These are phyloP conservation scores for Zaprionus inermis DNA, from an alignment of 1,140 invertebrate genomes.

Conservation along the genomic window DNA sequence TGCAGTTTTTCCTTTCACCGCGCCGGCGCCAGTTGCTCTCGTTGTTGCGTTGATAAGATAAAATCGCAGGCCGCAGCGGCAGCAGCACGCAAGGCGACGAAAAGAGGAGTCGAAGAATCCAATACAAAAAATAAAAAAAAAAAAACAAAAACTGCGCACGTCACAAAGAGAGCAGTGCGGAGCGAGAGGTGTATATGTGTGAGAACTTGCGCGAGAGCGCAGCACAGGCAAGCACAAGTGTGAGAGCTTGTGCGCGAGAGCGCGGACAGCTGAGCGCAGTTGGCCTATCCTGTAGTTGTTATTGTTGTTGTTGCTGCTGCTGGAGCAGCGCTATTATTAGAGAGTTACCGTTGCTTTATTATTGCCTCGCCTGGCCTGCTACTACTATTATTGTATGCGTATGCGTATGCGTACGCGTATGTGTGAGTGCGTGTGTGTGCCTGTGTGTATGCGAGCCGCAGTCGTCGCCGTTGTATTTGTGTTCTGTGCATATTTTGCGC, in stretches of 20 bases:
- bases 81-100: conserved; percentile 17
- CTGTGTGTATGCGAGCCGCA: conserved; percentile 18
- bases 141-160: conserved; percentile 18
- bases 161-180: neutral
- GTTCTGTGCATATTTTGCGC: conserved; percentile 80
- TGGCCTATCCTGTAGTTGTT: conserved; percentile 30
- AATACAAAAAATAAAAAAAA: no score
- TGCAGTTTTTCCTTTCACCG: conserved; percentile 46
- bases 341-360: conserved; percentile 80
- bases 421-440: conserved; percentile 8
- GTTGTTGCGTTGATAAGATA: conserved; percentile 50
- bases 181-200: neutral
- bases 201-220: conserved; percentile 3
- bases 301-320: conserved; percentile 34
- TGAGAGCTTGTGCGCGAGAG: conserved; percentile 31
- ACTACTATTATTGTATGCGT: conserved; percentile 54
- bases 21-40: conserved; percentile 50
- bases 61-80: conserved; percentile 13
- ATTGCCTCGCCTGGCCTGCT: conserved; percentile 61
- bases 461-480: conserved; percentile 47
- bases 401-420: neutral
- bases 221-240: conserved; percentile 1
- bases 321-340: conserved; percentile 70
- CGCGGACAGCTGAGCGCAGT: conserved; percentile 44
- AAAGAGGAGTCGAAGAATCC: neutral